Evolutionary conservation across 2,888 invertebrate species (phyloP).

Genomic region (Patella depressa): DNA sequence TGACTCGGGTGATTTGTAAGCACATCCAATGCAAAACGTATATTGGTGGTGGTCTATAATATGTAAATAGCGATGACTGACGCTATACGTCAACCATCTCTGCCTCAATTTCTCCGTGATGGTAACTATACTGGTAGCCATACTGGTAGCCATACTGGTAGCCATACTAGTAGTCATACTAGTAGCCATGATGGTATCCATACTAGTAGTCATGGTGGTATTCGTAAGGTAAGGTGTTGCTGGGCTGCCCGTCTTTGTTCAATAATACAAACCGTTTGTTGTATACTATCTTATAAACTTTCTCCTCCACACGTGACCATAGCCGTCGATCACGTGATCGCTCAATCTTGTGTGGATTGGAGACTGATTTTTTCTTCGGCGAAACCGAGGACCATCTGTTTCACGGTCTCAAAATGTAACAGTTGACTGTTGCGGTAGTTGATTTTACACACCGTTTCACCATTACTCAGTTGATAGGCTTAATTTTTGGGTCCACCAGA

Average conservation of each 20-base stretch:
- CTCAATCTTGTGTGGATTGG: not conserved
- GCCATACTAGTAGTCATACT: no score
- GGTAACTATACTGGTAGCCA: no score
- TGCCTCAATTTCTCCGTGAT: not conserved
- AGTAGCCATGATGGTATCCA: no score
- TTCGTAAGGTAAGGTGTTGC: no score
- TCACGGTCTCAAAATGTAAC: not conserved
- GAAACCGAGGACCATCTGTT: not conserved
- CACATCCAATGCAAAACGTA: not conserved
- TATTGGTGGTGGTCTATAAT: not conserved
- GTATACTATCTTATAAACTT: not conserved
- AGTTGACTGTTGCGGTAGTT: not conserved
- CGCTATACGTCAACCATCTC: not conserved
- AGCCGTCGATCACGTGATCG: not conserved
- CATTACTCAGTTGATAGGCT: constrained; percentile 1
- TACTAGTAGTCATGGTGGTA: no score
- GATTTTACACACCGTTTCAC: not conserved
- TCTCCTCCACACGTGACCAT: not conserved
- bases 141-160: no score
- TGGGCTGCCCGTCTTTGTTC: no score
- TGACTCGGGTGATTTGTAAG: not conserved
- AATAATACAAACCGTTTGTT: not conserved
- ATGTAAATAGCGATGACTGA: no score
- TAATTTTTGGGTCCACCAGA: not conserved
- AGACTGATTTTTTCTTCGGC: not conserved